Percentiles rank a stretch among this genome's conserved stretches.
Evolutionary conservation across 35 echinoderm and acorn worm species (phyloP).

Genomic region (Lytechinus variegatus): DNA sequence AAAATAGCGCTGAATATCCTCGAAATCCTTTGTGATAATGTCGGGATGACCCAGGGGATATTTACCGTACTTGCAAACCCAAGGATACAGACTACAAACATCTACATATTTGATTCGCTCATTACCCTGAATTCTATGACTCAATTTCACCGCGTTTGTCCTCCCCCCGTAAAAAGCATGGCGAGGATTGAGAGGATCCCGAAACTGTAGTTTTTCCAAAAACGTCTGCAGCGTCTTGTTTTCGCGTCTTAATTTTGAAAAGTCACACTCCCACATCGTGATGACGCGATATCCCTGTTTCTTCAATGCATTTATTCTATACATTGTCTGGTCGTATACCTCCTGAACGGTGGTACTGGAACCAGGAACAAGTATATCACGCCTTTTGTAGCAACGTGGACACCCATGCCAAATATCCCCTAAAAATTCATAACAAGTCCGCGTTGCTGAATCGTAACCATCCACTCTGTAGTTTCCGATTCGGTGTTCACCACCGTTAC

Average conservation of each 20-base stretch:
- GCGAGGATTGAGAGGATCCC: conserved; percentile 16
- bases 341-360: conserved; percentile 41
- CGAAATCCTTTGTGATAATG: conserved; percentile 61
- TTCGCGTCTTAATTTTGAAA: background rate
- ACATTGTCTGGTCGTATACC: conserved; percentile 1
- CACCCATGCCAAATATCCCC: conserved; percentile 70
- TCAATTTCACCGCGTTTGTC: conserved; percentile 64
- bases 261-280: conserved; percentile 62
- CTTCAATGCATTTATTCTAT: background rate
- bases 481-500: conserved; percentile 61
- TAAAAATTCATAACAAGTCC: conserved; percentile 56
- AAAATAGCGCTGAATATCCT: conserved; percentile 62
- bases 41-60: conserved; percentile 40
- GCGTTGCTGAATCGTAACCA: conserved; percentile 25
- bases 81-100: conserved; percentile 53
- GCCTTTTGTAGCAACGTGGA: conserved; percentile 44
- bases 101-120: conserved; percentile 75
- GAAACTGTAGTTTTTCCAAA: background rate
- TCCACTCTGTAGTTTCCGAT: conserved; percentile 61
- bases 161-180: conserved; percentile 76
- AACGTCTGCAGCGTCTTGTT: background rate
- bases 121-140: conserved; percentile 32
- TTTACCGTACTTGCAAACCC: conserved; percentile 9
- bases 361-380: conserved; percentile 27
- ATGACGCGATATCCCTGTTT: conserved; percentile 13